These are phyloP conservation scores for Alces alces DNA, from an alignment of 2,113 vertebrate species.

Conservation along the genomic window DNA sequence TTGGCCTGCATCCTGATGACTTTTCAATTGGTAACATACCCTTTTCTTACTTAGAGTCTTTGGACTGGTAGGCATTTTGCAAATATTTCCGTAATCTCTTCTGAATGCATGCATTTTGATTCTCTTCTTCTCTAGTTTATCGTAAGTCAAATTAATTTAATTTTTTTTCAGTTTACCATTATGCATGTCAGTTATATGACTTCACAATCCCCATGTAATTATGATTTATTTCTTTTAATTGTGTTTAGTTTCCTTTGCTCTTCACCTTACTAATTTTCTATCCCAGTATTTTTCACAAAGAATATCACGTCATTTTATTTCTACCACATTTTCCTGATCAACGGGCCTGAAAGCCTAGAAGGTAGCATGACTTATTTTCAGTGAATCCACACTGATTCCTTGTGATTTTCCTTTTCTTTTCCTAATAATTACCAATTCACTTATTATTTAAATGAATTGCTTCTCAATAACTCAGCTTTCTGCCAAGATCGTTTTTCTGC, in stretches of 20 bases:
- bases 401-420: not conserved
- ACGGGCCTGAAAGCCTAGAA: not conserved
- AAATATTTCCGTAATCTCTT: slow-evolving; percentile 30
- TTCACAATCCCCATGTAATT: not conserved
- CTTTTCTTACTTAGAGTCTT: slow-evolving; percentile 34
- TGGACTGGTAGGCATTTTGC: not conserved
- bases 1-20: slow-evolving; percentile 53
- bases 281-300: not conserved
- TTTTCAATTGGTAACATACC: slow-evolving; percentile 62
- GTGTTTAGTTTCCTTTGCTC: not conserved
- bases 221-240: not conserved
- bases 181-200: not conserved
- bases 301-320: not conserved
- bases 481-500: not conserved
- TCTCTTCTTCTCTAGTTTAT: not conserved
- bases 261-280: not conserved
- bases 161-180: not conserved
- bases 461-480: not conserved
- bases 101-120: not conserved
- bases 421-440: not conserved
- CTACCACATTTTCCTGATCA: not conserved
- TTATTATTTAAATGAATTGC: not conserved
- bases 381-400: not conserved
- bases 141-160: not conserved
- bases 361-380: not conserved